Base-by-base conservation (phyloP, 2,113 vertebrate species). In the Myotis lucifugus region DNA sequence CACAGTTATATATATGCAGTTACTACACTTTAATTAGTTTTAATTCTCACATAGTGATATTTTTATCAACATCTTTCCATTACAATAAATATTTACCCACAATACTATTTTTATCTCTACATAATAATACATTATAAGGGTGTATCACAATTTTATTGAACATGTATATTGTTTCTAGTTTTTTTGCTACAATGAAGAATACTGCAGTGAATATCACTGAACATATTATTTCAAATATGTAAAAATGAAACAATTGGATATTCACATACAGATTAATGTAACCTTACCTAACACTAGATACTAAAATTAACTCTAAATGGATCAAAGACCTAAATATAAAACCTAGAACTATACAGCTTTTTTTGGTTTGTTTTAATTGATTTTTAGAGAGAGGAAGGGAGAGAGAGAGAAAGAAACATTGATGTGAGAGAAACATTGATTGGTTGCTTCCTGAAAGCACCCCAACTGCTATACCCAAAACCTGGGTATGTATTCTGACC, bases 201-300 rank as follows among this genome's bases (percentile, higher is more conserved):
- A 40, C 6, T 83, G 48, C 21, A 77, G 17, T 86, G 54, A 94
- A 29, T 94, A 79, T 77, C 66, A 81, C n/a, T 70, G 82, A 56
- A 70, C 11, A 87, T 17, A 56, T 90, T 61, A 89, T 79, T 93
- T 93, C n/a, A 70, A 83, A 94, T 40, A 83, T 52, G 70, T 77
- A 50, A 64, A 72, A 90, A 48, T 66, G 54, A 12, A 29, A 78
- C 54, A 72, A 66, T 7, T 66, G 52, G 17, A 48, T 84, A 90
- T 78, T 14, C 11, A 34, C 18, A 19, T 48, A 56, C 4, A 40
- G n/a, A 94, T 27, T 72, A 11, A 72, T 56, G 61, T 34, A 48
- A 19, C 23, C 56, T 15, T 84, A 66, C 52, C 15, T 78, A 42
- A 54, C 2, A 29, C 8, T 23, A 34, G 61, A 77, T 40, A 67